phyloP scores from a whole-genome alignment of 2,113 vertebrate species.

The Athene cunicularia region DNA sequence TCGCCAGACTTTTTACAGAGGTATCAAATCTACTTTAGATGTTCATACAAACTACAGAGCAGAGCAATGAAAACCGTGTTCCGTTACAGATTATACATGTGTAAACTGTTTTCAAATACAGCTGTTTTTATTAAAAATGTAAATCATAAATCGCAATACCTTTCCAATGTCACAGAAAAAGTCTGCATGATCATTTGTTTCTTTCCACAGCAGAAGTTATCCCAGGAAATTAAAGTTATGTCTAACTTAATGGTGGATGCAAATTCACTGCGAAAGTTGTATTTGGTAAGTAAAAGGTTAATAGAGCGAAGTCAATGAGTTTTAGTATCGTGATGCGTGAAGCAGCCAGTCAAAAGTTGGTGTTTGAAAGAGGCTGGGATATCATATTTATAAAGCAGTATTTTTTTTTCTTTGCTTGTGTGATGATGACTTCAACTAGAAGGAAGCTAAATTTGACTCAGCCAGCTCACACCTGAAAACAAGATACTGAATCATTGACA shows the following conservation, averaged over 20 bases:
- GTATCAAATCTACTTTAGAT: constrained; percentile 20
- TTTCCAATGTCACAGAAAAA: background rate
- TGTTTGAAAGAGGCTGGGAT: background rate
- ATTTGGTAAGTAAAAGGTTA: background rate
- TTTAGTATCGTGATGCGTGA: background rate
- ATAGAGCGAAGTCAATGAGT: background rate
- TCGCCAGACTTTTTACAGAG: background rate
- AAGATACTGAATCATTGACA: background rate
- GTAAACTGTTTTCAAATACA: constrained; percentile 31
- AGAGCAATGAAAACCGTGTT: background rate
- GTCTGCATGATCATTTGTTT: background rate
- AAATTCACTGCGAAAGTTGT: background rate
- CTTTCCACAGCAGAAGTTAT: background rate
- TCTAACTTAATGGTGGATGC: background rate
- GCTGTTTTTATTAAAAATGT: constrained; percentile 34
- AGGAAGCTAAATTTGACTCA: background rate
- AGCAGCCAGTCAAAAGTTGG: background rate
- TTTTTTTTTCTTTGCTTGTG: background rate
- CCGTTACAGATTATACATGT: background rate
- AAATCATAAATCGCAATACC: constrained; percentile 8
- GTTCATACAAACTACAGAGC: constrained; percentile 13
- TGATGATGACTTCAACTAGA: background rate
- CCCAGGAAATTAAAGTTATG: background rate
- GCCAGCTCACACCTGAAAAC: background rate
- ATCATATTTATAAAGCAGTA: background rate